Evolutionary conservation across 1,140 invertebrate genomes (phyloP), one percentile per base, ranked within the genome.

Genomic region (Scaptomyza graminum): DNA sequence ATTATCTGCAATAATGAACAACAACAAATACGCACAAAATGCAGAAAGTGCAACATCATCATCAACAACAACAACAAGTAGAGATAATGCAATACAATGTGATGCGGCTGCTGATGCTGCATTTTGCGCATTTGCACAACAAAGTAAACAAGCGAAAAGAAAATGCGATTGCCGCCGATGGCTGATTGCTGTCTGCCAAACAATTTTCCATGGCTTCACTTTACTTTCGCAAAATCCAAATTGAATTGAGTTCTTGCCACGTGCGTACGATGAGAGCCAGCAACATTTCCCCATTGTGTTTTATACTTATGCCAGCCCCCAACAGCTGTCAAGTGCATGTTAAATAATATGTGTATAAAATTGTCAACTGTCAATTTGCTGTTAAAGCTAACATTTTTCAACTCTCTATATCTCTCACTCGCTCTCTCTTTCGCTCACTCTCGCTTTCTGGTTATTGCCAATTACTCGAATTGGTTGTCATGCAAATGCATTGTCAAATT

Each of bases 121-220:
- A 25, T 57, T 66, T 62, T 39, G 55, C 60, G 51, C 62, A 70
- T 74, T 78, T 83, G 56, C 82, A 82, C 76, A 79, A 92, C 91
- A 92, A 92, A 69, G 68, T 68, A 59, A 69, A 61, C 64, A 54
- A n/a, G n/a, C 34, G 55, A 56, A 64, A 64, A 74, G 70, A 46
- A 39, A 59, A 61, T 57, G 46, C 25, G 22, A 57, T 44, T 44
- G 63, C 39, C 59, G 67, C 41, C 59, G 67, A 43, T 51, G 57
- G 51, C 39, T 67, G 67, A 50, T 51, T 70, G 51, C 41, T 70
- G 61, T 11, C 37, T 52, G 61, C 44, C 54, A 46, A 59, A 56
- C 52, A 13, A 61, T 55, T 69, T 66, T 65, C 28, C 47, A 57
- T 51, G 28, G 46, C 12, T 43, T 65, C 57, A 41, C 16, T 43